These are phyloP conservation scores for Glyphotaelius pellucidus DNA, from an alignment of 2,888 invertebrate species.

Conservation along the genomic window DNA sequence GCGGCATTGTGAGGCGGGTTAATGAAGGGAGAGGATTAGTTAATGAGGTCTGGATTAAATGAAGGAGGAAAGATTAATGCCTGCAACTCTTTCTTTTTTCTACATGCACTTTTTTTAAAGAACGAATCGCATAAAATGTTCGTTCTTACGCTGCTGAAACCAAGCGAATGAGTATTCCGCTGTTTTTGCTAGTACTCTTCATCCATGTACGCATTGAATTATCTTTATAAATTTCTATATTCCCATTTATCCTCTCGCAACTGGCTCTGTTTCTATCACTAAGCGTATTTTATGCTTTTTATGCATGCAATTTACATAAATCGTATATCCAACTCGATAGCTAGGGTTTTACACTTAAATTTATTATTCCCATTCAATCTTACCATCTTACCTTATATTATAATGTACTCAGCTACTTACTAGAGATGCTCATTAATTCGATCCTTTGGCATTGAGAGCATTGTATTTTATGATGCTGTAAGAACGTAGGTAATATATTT, in stretches of 20 bases:
- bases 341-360: not conserved
- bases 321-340: not conserved
- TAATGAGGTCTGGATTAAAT: not conserved
- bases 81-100: not conserved
- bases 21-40: not conserved
- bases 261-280: not conserved
- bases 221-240: too few species aligned
- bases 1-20: not conserved
- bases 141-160: too few species aligned
- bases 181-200: not conserved
- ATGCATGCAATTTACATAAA: not conserved
- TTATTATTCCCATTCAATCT: not conserved
- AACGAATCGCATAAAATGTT: not conserved
- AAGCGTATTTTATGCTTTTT: not conserved
- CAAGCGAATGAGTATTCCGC: not conserved
- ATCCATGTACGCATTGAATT: too few species aligned
- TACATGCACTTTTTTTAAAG: not conserved
- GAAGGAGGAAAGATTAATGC: not conserved
- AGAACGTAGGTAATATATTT: not conserved
- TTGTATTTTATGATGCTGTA: not conserved
- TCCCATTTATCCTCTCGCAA: not conserved
- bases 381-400: not conserved
- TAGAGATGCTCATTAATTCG: not conserved
- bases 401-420: not conserved
- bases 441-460: not conserved